phyloP scores from a whole-genome alignment of 2,797 vertebrate genomes.

The Cheirogaleus major region DNA sequence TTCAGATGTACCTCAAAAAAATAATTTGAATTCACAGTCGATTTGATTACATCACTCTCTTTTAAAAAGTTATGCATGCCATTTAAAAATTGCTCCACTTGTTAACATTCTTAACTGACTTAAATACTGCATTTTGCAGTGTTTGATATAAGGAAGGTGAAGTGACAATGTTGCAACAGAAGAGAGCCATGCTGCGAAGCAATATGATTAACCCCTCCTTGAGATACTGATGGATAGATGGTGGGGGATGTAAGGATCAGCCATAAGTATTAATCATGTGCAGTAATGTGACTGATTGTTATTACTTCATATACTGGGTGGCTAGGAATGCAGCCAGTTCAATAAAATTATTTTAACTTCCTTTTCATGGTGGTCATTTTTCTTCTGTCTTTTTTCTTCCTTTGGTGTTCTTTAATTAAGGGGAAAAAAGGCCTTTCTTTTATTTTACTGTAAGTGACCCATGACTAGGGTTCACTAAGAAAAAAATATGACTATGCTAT shows the following conservation, averaged over 20 bases:
- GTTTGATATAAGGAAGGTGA: not conserved
- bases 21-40: constrained; percentile 6
- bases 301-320: constrained; percentile 75
- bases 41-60: not conserved
- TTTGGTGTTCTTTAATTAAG: constrained; percentile 71
- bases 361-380: constrained; percentile 77
- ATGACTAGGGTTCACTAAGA: not conserved
- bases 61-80: not conserved
- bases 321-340: constrained; percentile 76
- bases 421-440: constrained; percentile 55
- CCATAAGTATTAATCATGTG: constrained; percentile 71
- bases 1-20: not conserved
- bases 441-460: constrained; percentile 48
- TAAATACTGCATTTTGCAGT: not conserved
- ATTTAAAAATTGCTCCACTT: not conserved
- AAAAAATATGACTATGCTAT: not conserved
- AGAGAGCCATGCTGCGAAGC: not conserved
- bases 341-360: constrained; percentile 80
- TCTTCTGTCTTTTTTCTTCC: constrained; percentile 64
- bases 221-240: constrained; percentile 63
- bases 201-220: constrained; percentile 1
- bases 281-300: constrained; percentile 67
- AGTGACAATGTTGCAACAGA: not conserved
- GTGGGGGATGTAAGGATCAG: constrained; percentile 22
- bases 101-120: not conserved